These are phyloP conservation scores for Leptinotarsa haldemani DNA, from an alignment of 2,888 invertebrate species.

Conservation along the genomic window DNA sequence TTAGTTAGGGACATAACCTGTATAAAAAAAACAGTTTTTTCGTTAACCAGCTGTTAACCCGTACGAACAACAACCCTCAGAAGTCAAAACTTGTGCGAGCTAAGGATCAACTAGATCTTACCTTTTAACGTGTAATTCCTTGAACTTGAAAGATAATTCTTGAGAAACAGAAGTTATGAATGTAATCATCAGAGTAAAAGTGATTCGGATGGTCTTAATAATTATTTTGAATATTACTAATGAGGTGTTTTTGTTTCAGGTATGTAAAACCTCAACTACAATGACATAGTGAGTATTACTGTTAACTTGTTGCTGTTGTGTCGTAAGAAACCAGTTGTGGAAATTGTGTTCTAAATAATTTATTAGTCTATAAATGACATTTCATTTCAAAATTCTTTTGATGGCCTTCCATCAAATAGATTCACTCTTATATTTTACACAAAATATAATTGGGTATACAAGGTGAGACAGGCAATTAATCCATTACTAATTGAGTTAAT, in stretches of 20 bases:
- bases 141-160: no score
- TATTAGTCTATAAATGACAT: not conserved
- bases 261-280: conserved; percentile 8
- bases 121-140: no score
- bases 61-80: no score
- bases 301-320: not conserved
- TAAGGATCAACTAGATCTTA: no score
- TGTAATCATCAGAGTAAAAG: no score
- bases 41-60: no score
- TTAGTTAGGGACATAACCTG: no score
- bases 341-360: not conserved
- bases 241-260: conserved; percentile 1
- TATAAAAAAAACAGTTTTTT: no score
- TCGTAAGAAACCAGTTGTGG: not conserved
- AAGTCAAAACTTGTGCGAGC: no score
- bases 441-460: not conserved
- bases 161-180: no score
- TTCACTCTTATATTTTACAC: not conserved
- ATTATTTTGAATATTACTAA: no score
- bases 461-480: not conserved
- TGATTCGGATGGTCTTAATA: no score
- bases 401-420: conserved; percentile 1
- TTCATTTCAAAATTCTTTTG: not conserved
- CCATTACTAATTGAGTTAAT: not conserved
- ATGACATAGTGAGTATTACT: not conserved